A percentile compares a stretch with the other conserved stretches of the same genome.
Evolutionary conservation across 2,888 invertebrate genomes (phyloP).

Genomic region (Thereva unica): DNA sequence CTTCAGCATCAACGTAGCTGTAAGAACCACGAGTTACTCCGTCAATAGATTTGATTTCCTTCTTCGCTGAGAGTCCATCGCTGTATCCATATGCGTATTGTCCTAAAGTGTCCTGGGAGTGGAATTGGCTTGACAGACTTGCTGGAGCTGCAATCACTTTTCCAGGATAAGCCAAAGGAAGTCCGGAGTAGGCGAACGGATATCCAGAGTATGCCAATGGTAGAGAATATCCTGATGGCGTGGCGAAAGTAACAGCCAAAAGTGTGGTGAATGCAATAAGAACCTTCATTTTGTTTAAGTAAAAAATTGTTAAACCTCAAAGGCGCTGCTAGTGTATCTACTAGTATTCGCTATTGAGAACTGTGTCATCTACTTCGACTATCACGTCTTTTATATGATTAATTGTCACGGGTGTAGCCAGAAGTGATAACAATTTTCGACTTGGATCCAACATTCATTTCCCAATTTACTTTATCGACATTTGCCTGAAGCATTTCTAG

Average conservation of each 20-base stretch:
- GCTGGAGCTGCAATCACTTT: no score
- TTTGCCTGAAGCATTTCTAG: no score
- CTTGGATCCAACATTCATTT: no score
- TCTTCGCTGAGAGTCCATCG: conserved; percentile 58
- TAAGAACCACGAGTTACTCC: conserved; percentile 66
- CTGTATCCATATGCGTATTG: no score
- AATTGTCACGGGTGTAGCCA: no score
- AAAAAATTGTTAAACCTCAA: not conserved
- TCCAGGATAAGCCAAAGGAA: conserved; percentile 47
- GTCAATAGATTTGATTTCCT: conserved; percentile 63
- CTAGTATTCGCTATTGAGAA: not conserved
- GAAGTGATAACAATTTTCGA: no score
- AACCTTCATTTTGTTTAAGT: not conserved
- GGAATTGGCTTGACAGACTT: no score
- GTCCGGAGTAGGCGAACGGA: conserved; percentile 49
- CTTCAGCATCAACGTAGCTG: conserved; percentile 65
- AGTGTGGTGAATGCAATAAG: not conserved
- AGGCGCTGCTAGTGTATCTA: not conserved
- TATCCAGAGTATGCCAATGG: conserved; percentile 44
- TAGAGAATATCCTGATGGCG: not conserved
- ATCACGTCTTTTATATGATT: no score
- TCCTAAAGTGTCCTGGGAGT: no score
- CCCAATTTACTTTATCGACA: no score
- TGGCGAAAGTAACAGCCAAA: not conserved
- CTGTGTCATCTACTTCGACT: no score